Base-by-base conservation (phyloP, 2,113 vertebrate genomes). In the Anolis sagrei region DNA sequence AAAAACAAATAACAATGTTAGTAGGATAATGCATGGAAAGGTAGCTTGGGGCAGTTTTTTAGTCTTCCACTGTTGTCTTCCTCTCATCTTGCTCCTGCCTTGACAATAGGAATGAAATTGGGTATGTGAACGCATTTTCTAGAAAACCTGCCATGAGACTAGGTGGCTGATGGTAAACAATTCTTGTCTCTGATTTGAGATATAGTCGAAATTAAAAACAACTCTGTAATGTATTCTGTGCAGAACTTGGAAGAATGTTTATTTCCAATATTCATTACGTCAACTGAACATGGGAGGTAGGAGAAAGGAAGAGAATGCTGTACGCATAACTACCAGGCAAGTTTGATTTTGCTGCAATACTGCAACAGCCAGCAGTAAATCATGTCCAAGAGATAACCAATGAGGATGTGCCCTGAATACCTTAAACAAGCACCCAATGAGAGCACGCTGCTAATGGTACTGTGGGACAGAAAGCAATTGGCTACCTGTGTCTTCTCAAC, bases 211-310 rank as follows among this genome's bases (percentile, higher is more conserved):
- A 62, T 77, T 78, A 64, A 87, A 44, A 82, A 70, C 5, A 1
- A 5, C 18, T 84, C 81, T 87, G 68, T 79, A 83, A n/a, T 64
- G 58, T 66, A 74, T 66, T 73, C 68, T 39, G 68, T n/a, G 62
- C 1, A 58, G 80, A 82, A 39, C 25, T 79, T 75, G 39, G 10
- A 58, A 76, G 64, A 72, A 61, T 48, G 0, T 11, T 69, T 76
- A 80, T 81, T 82, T 76, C 7, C 34, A 83, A 34, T 1, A 78
- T 87, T 87, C 85, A 77, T 18, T 10, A 81, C 73, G 68, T 25
- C 1, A 77, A 49, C 48, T 69, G 77, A 76, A n/a, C 2, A 2
- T 5, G 74, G n/a, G 5, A 2, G 29, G 39, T 36, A 2, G 3
- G 3, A 23, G 8, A 61, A 9, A 19, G 16, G 16, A 19, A 69